Conservation (phyloP, 2,888 invertebrate genomes). For the Acanthoscelides obtectus region DNA sequence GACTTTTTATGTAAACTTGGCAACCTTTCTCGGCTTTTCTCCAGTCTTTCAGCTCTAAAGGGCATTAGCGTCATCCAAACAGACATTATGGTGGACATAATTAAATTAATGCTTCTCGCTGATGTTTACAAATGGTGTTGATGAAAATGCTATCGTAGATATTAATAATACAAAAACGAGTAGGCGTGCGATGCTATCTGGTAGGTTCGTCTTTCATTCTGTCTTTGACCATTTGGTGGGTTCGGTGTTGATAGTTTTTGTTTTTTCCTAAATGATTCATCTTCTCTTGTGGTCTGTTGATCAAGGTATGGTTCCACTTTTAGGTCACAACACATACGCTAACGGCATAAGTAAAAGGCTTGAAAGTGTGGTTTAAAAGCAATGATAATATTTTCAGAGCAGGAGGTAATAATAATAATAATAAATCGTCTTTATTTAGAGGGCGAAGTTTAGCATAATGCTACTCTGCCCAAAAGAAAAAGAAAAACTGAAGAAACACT, state of each 20-base stretch:
- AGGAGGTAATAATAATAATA: no score
- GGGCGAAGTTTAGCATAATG: no score
- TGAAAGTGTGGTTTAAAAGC: no score
- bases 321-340: no score
- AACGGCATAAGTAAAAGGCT: no score
- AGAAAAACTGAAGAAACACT: no score
- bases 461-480: no score
- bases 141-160: neutral
- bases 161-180: neutral
- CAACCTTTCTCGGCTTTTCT: neutral
- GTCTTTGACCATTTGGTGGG: neutral
- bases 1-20: neutral
- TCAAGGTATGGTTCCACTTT: no score
- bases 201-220: neutral
- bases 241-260: neutral
- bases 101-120: conserved; percentile 19
- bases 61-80: conserved; percentile 22
- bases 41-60: conserved; percentile 10
- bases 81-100: conserved; percentile 20
- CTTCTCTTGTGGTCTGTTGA: neutral
- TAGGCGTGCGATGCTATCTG: neutral
- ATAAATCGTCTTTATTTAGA: no score
- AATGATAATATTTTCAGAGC: no score
- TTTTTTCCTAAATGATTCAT: neutral
- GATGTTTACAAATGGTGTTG: neutral